These are phyloP conservation scores for Morone chrysops DNA, from an alignment of 2,113 vertebrate genomes.

Conservation along the genomic window DNA sequence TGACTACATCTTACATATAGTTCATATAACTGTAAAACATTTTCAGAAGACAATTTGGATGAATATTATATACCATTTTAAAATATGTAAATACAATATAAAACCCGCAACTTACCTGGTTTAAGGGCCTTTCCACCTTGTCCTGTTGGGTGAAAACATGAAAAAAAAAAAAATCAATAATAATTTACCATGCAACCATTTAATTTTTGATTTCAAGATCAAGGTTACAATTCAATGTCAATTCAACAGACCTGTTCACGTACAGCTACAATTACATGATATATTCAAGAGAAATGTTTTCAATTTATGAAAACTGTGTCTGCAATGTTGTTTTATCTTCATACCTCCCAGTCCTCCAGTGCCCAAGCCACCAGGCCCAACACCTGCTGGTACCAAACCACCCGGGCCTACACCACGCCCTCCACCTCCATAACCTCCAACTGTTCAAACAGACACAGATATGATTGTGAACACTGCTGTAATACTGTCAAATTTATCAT, in stretches of 20 bases:
- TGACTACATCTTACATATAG: background rate
- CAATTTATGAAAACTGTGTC: background rate
- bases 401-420: constrained; percentile 61
- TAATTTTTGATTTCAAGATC: background rate
- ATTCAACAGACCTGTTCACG: background rate
- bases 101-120: constrained; percentile 65
- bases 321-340: background rate
- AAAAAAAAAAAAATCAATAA: background rate
- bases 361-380: constrained; percentile 59
- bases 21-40: background rate
- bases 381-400: constrained; percentile 73
- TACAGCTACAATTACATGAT: background rate
- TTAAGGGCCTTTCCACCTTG: constrained; percentile 77
- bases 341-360: constrained; percentile 71
- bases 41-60: background rate
- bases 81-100: background rate
- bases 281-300: background rate
- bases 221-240: background rate
- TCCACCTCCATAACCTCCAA: constrained; percentile 72
- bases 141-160: constrained; percentile 55
- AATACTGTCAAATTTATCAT: background rate
- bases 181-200: background rate
- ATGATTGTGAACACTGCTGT: background rate
- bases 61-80: background rate
- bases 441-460: constrained; percentile 34